Base-by-base conservation (phyloP, 1,140 invertebrate species). In the Caerostris extrusa region DNA sequence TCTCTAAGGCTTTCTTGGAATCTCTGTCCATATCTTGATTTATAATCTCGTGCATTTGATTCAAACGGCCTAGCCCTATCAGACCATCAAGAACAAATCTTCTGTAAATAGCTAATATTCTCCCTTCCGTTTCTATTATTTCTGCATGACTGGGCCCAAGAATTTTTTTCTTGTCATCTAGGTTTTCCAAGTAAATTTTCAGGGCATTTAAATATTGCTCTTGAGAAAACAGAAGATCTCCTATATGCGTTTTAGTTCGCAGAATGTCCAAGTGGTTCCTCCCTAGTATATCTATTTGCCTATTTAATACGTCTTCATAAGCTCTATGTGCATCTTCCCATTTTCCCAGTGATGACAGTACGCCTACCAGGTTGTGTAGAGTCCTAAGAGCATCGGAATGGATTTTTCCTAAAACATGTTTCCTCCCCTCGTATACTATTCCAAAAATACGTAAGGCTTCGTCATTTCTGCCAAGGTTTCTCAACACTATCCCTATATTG, bases 351-450 rank as follows among this genome's bases (percentile, higher is more conserved):
- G 53, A 58, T 4, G 19, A 58, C n/a, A 94, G 58, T 58, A 94
- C 56, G 1, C 5, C 6, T 64, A 88, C 88, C 55, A 95, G 94
- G 34, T 85, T 93, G 83, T 88, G 77, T 10, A 89, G 82, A 4
- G 95, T 94, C 82, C 93, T 95, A 8, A 95, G 58, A 10, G 95
- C 95, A 83, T 95, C 95, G 5, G 94, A 53, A 92, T 95, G 94
- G 90, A 94, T 85, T 7, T n/a, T 12, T 3, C 95, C 95, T 53
- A 95, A 92, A 71, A 95, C 67, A 5, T 88, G 88, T 88, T 94
- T 95, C 12, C 89, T 94, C 3, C 89, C 94, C 60, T 95, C 71
- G 19, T 94, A 95, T 19, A 95, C 95, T 86, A 94, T 69, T 93
- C 94, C 69, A 91, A 88, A 95, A 7, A 95, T 85, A 2, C 58